Conservation (phyloP, 2,888 invertebrate species). For the Thalpophila matura region DNA sequence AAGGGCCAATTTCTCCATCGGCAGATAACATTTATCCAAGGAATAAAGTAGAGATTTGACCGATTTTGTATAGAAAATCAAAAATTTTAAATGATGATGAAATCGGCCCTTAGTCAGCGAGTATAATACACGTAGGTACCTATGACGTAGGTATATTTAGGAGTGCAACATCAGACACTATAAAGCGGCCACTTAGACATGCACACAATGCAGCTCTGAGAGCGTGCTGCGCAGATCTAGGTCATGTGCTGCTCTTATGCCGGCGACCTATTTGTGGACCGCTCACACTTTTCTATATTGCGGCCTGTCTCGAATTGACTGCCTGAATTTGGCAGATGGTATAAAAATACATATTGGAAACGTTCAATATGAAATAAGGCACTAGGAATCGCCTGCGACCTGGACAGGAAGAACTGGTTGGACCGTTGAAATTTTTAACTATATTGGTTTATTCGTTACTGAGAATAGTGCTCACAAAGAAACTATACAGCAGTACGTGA, state of each 20-base stretch:
- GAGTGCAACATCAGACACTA: not conserved
- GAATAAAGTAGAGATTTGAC: too few species aligned
- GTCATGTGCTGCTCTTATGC: slow-evolving; percentile 29
- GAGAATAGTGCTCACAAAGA: too few species aligned
- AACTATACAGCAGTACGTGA: not conserved
- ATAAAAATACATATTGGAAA: not conserved
- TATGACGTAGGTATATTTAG: not conserved
- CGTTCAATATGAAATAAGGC: slow-evolving; percentile 2
- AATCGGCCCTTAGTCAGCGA: too few species aligned
- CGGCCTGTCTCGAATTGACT: slow-evolving; percentile 1
- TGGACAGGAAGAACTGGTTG: too few species aligned
- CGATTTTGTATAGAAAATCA: too few species aligned
- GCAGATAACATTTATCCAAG: too few species aligned
- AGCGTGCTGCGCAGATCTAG: slow-evolving; percentile 12
- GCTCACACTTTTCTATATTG: slow-evolving; percentile 12
- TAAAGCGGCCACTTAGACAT: slow-evolving; percentile 25
- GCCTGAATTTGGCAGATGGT: not conserved
- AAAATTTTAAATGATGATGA: too few species aligned
- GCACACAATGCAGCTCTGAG: slow-evolving; percentile 1
- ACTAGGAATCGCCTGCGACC: too few species aligned
- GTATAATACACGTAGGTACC: too few species aligned
- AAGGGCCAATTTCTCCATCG: too few species aligned
- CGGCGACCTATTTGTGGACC: slow-evolving; percentile 32
- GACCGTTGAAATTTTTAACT: too few species aligned
- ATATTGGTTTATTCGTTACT: too few species aligned